Evolutionary conservation across 2,113 vertebrate genomes (phyloP).

Genomic region (Alethe diademata): DNA sequence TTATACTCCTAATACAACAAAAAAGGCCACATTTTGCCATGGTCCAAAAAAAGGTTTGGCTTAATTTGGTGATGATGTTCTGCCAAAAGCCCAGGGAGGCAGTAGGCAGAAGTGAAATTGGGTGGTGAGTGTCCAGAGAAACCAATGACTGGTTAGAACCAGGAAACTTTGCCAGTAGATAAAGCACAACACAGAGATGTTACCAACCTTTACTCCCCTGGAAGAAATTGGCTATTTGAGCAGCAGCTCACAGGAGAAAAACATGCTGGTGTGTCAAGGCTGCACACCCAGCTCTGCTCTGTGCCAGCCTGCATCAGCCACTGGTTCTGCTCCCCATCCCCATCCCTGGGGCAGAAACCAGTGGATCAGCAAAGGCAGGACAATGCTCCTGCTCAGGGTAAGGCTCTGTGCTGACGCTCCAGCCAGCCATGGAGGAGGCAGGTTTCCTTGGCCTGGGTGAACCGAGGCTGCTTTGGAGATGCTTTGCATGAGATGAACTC

Average conservation of each 20-base stretch:
- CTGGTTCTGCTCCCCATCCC: not conserved
- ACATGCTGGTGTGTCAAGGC: not conserved
- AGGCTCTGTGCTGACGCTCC: not conserved
- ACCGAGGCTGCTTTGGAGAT: not conserved
- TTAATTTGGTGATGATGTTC: not conserved
- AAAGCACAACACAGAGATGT: not conserved
- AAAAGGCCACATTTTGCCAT: not conserved
- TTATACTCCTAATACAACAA: not conserved
- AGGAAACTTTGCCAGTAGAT: not conserved
- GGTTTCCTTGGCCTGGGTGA: not conserved
- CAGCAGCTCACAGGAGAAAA: not conserved
- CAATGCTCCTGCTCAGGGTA: rapidly evolving
- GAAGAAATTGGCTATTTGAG: not conserved
- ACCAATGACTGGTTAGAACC: not conserved
- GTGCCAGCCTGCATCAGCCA: not conserved
- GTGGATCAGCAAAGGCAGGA: not conserved
- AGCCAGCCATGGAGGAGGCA: not conserved
- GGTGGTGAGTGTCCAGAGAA: not conserved
- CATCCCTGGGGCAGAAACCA: not conserved
- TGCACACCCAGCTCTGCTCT: not conserved
- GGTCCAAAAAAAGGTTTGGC: not conserved
- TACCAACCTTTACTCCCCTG: not conserved
- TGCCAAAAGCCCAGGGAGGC: not conserved
- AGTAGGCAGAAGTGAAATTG: not conserved
- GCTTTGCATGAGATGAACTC: not conserved